Evolutionary conservation across 2,797 vertebrate genomes (phyloP).

Genomic region (Mastacembelus armatus): DNA sequence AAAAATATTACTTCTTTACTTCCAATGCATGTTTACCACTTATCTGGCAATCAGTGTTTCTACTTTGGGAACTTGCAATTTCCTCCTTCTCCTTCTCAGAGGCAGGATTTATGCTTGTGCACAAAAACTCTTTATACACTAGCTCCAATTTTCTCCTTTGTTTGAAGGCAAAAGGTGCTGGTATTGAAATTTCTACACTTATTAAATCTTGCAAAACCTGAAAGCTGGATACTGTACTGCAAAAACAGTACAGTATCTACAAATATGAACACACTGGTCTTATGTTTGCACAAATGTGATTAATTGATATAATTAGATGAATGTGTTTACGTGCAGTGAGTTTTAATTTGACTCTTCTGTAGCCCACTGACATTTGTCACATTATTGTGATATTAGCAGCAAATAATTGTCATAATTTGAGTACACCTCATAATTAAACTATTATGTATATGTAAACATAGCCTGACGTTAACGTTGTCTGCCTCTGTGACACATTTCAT

Average conservation of each 20-base stretch:
- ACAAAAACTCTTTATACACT: not conserved
- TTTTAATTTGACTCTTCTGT: slow-evolving; percentile 45
- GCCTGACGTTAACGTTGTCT: slow-evolving; percentile 23
- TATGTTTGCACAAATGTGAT: slow-evolving; percentile 13
- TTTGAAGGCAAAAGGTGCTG: not conserved
- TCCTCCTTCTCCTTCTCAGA: not conserved
- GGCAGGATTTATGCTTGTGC: not conserved
- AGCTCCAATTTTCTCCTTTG: not conserved
- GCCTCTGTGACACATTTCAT: slow-evolving; percentile 38
- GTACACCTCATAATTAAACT: slow-evolving; percentile 46
- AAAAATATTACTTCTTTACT: not conserved
- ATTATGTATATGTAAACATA: slow-evolving; percentile 46
- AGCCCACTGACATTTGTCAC: slow-evolving; percentile 42
- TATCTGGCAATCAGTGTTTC: not conserved
- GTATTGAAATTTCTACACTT: not conserved
- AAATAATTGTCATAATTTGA: slow-evolving; percentile 53
- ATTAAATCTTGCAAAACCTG: not conserved
- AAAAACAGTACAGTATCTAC: not conserved
- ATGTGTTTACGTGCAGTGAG: slow-evolving; percentile 24
- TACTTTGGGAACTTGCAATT: not conserved
- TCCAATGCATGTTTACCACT: not conserved
- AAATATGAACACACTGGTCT: not conserved
- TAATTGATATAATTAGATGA: slow-evolving; percentile 31
- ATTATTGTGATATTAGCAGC: slow-evolving; percentile 52
- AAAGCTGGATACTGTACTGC: not conserved